Conservation (phyloP, 2,797 vertebrate species). For the Hippoglossus hippoglossus region DNA sequence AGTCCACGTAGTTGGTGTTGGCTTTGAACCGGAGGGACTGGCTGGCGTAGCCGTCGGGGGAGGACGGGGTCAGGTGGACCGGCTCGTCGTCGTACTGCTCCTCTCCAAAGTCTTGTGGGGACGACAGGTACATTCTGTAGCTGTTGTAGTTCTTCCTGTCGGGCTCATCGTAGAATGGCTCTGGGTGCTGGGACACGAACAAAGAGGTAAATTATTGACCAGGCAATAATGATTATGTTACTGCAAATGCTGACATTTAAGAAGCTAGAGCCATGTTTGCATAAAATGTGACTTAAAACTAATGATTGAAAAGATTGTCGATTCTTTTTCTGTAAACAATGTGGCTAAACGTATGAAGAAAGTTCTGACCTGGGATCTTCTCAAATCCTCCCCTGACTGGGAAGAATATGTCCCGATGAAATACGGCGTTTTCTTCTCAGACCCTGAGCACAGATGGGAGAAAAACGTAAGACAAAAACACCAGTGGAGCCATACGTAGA, state of each 20-base stretch:
- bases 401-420: slow-evolving; percentile 98
- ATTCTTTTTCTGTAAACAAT: neutral
- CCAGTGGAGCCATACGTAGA: too few relatives aligned
- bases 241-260: too few relatives aligned
- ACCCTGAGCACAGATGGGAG: slow-evolving; percentile 80
- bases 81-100: slow-evolving; percentile 93
- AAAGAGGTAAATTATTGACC: neutral
- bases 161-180: slow-evolving; percentile 93
- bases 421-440: slow-evolving; percentile 94
- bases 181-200: slow-evolving; percentile 84
- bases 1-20: slow-evolving; percentile 97
- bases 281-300: too few relatives aligned
- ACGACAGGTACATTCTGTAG: slow-evolving; percentile 94
- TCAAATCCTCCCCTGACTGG: slow-evolving; percentile 92
- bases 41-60: slow-evolving; percentile 87
- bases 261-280: too few relatives aligned
- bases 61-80: slow-evolving; percentile 88
- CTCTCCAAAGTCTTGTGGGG: slow-evolving; percentile 93
- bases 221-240: neutral
- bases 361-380: slow-evolving; percentile 89
- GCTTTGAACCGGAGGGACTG: slow-evolving; percentile 94
- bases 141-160: slow-evolving; percentile 93
- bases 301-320: neutral
- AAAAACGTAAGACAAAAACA: neutral
- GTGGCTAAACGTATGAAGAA: neutral